Base-by-base conservation (phyloP, 2,888 invertebrate species). In the Serrognathus titanus region DNA sequence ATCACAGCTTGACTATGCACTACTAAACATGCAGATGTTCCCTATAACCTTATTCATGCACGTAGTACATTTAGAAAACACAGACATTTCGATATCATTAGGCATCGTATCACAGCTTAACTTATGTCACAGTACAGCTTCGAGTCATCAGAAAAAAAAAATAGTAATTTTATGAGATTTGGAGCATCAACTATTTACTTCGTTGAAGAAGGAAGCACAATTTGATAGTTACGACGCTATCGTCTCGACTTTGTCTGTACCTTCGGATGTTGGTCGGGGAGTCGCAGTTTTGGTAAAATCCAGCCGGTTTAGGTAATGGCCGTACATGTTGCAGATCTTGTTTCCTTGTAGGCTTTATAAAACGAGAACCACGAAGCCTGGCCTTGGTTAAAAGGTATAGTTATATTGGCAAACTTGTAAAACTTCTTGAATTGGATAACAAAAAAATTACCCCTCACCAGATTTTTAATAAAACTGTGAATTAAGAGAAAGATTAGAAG, bases 21-120 rank as follows among this genome's bases (percentile, higher is more conserved):
- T 97, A 4, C 90, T 88, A 76, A 92, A 82, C 63, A 88, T 84
- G 72, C 97, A 97, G 64, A 91, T 87, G 40, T 88, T 82, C 46
- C 84, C 80, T 7, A 85, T 82, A 66, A 94, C 85, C 73, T 97
- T 97, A 57, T 82, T 79, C 1, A 83, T 75, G 70, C 97, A 97
- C 0, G 89, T 84, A 0, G 92, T 90, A 72, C 97, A 97, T 41
- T 94, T 81, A 3, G 85, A 83, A 20, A 92, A 85, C 0, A 94
- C 75, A 45, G 85, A 85, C 59, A 87, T 76, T 2, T 73, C 63
- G 61, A 92, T 78, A 45, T 81, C 84, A 0, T 70, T 59, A 0
- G 82, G 75, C 80, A 88, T 82, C 2, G 72, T n/a, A n/a, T 73
- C 0, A 57, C 3, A 0, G 88, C 67, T 72, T 89, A 88, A 0